Conservation (phyloP, 1,140 invertebrate species). For the Zaprionus kolodkinae region DNA sequence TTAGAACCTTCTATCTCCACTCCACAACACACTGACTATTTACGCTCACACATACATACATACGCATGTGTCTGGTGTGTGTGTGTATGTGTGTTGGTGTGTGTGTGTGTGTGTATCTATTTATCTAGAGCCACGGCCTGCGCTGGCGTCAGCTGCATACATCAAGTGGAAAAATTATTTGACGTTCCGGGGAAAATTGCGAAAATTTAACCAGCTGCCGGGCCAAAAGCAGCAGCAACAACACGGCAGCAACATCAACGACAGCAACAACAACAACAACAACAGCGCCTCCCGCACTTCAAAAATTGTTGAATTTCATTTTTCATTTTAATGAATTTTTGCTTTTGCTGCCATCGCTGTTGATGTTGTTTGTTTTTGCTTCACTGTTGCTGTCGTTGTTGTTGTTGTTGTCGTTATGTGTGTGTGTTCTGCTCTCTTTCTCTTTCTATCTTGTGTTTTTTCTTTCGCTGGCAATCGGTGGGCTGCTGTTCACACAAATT, state of each 20-base stretch:
- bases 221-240: neutral
- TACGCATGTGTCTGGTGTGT: neutral
- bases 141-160: conserved; percentile 46
- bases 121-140: conserved; percentile 23
- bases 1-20: conserved; percentile 1
- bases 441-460: conserved; percentile 15
- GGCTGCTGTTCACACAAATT: conserved; percentile 74
- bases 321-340: conserved; percentile 83
- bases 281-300: conserved; percentile 47
- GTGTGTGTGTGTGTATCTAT: conserved; percentile 15
- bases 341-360: conserved; percentile 51
- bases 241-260: conserved; percentile 12
- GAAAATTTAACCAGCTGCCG: conserved; percentile 46
- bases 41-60: conserved; percentile 5
- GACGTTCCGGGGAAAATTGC: conserved; percentile 53
- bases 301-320: conserved; percentile 80
- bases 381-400: conserved; percentile 52
- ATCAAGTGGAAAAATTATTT: conserved; percentile 69
- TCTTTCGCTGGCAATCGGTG: conserved; percentile 53
- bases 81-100: neutral
- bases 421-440: conserved; percentile 30
- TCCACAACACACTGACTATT: neutral
- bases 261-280: conserved; percentile 24
- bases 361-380: conserved; percentile 37
- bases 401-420: conserved; percentile 12